Percentiles rank a stretch among this genome's conserved stretches.
These are phyloP conservation scores for Pachymerium ferrugineum DNA, from an alignment of 2,888 invertebrate species.

Conservation along the genomic window DNA sequence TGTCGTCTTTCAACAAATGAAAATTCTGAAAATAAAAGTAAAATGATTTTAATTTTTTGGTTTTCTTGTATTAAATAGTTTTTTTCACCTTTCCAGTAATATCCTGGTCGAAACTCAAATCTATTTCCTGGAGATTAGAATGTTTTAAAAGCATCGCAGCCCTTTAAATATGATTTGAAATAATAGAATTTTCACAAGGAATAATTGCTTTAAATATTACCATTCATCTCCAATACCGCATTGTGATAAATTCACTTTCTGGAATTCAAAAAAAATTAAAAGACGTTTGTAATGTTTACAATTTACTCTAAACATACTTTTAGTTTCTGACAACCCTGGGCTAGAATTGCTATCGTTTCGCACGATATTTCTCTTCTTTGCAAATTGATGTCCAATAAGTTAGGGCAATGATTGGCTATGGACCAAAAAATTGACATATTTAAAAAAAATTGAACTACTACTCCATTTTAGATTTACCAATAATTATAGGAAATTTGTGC, in stretches of 20 bases:
- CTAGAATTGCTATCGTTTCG: not conserved
- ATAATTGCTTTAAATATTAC: too few species aligned
- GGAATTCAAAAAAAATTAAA: not conserved
- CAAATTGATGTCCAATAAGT: not conserved
- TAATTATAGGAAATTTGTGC: not conserved
- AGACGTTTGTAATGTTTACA: not conserved
- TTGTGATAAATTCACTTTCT: not conserved
- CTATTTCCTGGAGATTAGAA: not conserved
- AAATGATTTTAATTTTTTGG: not conserved
- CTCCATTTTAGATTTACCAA: not conserved
- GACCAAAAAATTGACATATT: not conserved
- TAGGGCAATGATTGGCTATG: not conserved
- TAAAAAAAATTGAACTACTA: not conserved
- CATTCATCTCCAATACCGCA: not conserved
- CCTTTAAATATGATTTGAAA: too few species aligned
- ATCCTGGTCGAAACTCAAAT: not conserved
- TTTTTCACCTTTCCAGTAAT: not conserved
- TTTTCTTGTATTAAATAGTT: too few species aligned
- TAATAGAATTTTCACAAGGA: too few species aligned
- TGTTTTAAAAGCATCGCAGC: not conserved
- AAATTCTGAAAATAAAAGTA: not conserved
- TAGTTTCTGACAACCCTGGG: not conserved
- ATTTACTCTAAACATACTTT: not conserved
- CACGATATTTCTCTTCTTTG: not conserved
- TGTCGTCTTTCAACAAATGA: not conserved